Base-by-base conservation (phyloP, 2,113 vertebrate genomes). In the Saccopteryx bilineata region DNA sequence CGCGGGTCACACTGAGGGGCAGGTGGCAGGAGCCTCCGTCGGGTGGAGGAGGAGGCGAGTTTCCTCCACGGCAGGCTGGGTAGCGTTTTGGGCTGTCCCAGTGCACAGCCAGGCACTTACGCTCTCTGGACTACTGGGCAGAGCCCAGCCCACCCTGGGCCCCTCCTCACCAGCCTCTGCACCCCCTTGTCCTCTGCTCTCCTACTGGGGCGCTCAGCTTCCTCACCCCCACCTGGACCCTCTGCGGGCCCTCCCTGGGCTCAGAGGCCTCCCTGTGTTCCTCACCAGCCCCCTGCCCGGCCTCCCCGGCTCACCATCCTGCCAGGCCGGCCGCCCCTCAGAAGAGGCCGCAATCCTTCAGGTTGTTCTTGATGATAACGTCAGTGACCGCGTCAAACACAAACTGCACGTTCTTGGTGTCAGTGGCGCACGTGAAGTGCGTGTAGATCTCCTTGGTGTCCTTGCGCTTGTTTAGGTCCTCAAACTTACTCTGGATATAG, bases 391-490 rank as follows among this genome's bases (percentile, higher is more conserved):
- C 99, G 0, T 99, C 99, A 0, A 99, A 99, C 97, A 99, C 99
- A 0, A 99, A 99, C 99, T 99, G 99, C 98, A 99, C 99, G 97
- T 99, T 99, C 99, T 99, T 99, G 98, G 99, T 99, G 98, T 99
- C 99, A 0, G 99, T 99, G 97, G 99, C 99, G 0, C 99, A 99
- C 19, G 99, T 99, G 98, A 99, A 99, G 98, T 99, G 99, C 13
- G 99, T 99, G 98, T 99, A 99, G 98, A 99, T 99, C 98, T 99
- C 99, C 99, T 99, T 99, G 96, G 99, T 99, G 98, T 99, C 99
- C 97, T 99, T 99, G 96, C 99, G 99, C 97, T 99, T 99, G 98
- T 99, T 99, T 96, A 99, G 99, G 97, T 99, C 99, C 98, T 99
- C 99, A 0, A 99, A 99, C 97, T 99, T 99, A 97, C 99, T 99